Evolutionary conservation across 2,888 invertebrate species (phyloP), one percentile per base, ranked within the genome.

Genomic region (Leptopilina syphax): DNA sequence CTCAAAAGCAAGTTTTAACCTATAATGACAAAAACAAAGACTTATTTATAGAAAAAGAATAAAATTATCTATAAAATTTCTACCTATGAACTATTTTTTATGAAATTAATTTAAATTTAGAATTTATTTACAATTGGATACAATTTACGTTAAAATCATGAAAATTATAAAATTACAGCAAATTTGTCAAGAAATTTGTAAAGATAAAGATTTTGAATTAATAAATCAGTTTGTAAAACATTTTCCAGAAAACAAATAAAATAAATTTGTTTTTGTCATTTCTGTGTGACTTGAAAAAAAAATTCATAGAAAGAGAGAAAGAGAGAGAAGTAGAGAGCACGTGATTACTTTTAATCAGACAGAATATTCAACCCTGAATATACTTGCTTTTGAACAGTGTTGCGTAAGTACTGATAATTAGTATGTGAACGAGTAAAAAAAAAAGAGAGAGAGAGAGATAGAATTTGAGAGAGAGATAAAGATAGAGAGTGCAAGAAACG

Each of bases 401-500:
- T 54, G 70, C 13, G 54, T 70, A 54, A 68, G 68, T 18, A 70
- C 54, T 54, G 70, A 27, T 70, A 70, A 70, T 70, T 70, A 70
- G 50, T 70, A 24, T 70, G 54, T 12, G 44, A 44, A 50, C 24
- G 24, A 50, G 54, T 54, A 47, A 10, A 47, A 47, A 60, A 60
- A 76, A 65, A 73, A 78, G 65, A 80, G 65, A 63, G 24, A 81
- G 76, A 60, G 60, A 27, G 68, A 54, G 12, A 47, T 10, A 50
- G 50, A 50, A 50, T 9, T 44, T 8, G 44, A 65, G 68, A 78
- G 65, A 80, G 65, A 63, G n/a, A 81, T 7, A 44, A 67, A 79
- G 80, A 81, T 1, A 44, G 68, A 79, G 80, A 70, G 60, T 80
- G 27, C 73, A 77, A 80, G 77, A 79, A 65, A 60, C 54, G 73